These are phyloP conservation scores for Drosophila eugracilis DNA, from an alignment of 1,140 invertebrate genomes.

Conservation along the genomic window DNA sequence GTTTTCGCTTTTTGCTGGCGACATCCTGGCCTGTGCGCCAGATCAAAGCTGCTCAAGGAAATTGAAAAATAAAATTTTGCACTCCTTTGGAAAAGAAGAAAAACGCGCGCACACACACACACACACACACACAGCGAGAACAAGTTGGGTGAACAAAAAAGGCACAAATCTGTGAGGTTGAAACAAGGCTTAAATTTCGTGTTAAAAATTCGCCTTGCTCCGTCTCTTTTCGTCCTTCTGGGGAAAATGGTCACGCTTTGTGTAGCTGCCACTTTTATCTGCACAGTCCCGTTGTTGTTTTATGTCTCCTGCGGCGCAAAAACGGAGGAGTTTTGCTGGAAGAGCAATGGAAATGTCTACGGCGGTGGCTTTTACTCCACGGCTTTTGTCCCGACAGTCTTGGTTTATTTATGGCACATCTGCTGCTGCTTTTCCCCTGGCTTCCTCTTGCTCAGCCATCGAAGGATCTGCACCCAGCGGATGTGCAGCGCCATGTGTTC, in stretches of 20 bases:
- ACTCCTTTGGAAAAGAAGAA: slow-evolving; percentile 36
- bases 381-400: slow-evolving; percentile 20
- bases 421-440: slow-evolving; percentile 33
- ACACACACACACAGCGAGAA: too few relatives aligned
- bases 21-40: slow-evolving; percentile 31
- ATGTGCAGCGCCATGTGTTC: slow-evolving; percentile 39
- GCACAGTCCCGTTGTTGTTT: slow-evolving; percentile 28
- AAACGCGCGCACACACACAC: slow-evolving; percentile 5
- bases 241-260: slow-evolving; percentile 50
- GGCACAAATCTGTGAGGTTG: slow-evolving; percentile 28
- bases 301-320: slow-evolving; percentile 35
- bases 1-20: slow-evolving; percentile 27
- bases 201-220: slow-evolving; percentile 34
- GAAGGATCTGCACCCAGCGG: slow-evolving; percentile 39
- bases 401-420: slow-evolving; percentile 73
- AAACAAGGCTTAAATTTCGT: slow-evolving; percentile 41
- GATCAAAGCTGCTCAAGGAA: slow-evolving; percentile 73
- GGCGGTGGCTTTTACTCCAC: slow-evolving; percentile 26
- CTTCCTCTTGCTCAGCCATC: slow-evolving; percentile 25
- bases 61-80: slow-evolving; percentile 70
- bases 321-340: slow-evolving; percentile 16
- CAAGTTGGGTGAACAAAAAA: slow-evolving; percentile 14
- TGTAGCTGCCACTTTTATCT: slow-evolving; percentile 45
- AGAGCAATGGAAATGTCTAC: slow-evolving; percentile 39
- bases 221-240: slow-evolving; percentile 9